These are phyloP conservation scores for Solenopsis fugax DNA, from an alignment of 1,140 invertebrate species.

Conservation along the genomic window DNA sequence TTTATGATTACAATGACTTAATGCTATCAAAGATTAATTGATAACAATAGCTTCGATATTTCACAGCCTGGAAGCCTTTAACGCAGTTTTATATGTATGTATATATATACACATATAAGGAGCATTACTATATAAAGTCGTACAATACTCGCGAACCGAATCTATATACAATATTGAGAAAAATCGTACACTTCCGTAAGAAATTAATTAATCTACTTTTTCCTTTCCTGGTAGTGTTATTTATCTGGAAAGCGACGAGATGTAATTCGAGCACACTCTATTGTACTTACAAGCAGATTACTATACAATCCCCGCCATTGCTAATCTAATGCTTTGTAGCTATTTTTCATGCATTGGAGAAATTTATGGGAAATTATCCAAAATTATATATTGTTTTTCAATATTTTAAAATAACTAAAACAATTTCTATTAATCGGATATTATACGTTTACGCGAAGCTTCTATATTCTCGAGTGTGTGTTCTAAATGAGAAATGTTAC, in stretches of 20 bases:
- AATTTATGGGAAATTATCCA: not conserved
- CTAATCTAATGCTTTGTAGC: conserved; percentile 38
- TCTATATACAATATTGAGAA: conserved; percentile 70
- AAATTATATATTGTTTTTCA: not conserved
- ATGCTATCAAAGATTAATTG: conserved; percentile 66
- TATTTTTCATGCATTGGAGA: not conserved
- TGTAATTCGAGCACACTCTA: conserved; percentile 43
- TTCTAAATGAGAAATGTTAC: not conserved
- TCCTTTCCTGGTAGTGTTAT: conserved; percentile 39
- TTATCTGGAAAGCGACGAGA: conserved; percentile 44
- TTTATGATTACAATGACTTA: conserved; percentile 57
- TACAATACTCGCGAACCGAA: conserved; percentile 64
- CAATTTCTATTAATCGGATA: not conserved
- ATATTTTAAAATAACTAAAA: conserved; percentile 9
- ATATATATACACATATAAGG: conserved; percentile 49
- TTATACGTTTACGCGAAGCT: not conserved
- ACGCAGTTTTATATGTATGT: conserved; percentile 58
- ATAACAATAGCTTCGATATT: conserved; percentile 73
- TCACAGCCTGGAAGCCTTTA: conserved; percentile 77
- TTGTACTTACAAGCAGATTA: conserved; percentile 68
- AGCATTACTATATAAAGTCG: conserved; percentile 63
- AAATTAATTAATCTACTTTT: conserved; percentile 61
- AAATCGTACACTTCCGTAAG: conserved; percentile 59
- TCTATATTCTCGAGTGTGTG: conserved; percentile 23
- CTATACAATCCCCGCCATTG: conserved; percentile 52